phyloP scores from a whole-genome alignment of 2,888 invertebrate genomes.

The Argynnis bischoffii region DNA sequence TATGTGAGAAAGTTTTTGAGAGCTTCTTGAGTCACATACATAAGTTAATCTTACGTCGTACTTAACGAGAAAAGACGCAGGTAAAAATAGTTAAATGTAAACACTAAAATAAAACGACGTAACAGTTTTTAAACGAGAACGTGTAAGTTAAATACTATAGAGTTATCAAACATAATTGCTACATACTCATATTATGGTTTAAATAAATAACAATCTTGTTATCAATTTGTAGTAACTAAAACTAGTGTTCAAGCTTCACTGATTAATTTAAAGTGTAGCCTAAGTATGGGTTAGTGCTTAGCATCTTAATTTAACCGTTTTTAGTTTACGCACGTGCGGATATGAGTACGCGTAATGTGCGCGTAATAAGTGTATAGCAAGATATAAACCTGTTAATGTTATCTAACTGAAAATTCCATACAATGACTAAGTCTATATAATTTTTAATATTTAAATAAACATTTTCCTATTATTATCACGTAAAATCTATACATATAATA shows the following conservation, averaged over 20 bases:
- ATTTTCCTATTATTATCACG: too few species aligned
- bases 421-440: too few species aligned
- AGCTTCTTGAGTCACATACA: too few species aligned
- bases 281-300: slow-evolving; percentile 2
- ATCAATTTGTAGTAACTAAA: slow-evolving; percentile 11
- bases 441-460: too few species aligned
- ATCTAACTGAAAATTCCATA: neutral
- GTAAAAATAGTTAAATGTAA: too few species aligned
- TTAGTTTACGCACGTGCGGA: slow-evolving; percentile 27
- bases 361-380: neutral
- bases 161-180: neutral
- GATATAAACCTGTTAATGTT: neutral
- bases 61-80: too few species aligned
- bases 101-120: too few species aligned
- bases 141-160: neutral
- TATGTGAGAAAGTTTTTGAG: too few species aligned
- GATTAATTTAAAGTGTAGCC: slow-evolving; percentile 16
- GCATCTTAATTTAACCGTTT: slow-evolving; percentile 21
- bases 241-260: neutral
- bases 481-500: too few species aligned
- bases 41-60: too few species aligned
- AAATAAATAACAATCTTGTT: neutral
- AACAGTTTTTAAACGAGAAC: neutral
- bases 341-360: slow-evolving; percentile 16
- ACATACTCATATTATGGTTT: neutral